A percentile compares a stretch with the other conserved stretches of the same genome.
Conservation (phyloP, 2,113 vertebrate genomes). For the Hippocampus barbouri region DNA sequence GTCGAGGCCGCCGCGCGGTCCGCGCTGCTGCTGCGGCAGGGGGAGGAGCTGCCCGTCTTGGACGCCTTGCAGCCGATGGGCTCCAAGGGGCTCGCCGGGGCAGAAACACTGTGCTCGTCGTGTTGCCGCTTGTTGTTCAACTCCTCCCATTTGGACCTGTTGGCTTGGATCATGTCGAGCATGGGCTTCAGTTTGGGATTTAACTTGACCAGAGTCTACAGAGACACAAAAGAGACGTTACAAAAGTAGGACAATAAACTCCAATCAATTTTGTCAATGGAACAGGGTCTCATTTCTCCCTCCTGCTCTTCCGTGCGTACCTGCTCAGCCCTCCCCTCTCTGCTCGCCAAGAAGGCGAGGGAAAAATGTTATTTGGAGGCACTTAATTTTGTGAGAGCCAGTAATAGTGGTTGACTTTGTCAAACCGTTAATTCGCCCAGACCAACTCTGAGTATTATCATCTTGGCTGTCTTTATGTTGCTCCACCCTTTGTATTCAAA, state of each 20-base stretch:
- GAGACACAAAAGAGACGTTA: slow-evolving; percentile 4
- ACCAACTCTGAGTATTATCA: too few relatives aligned
- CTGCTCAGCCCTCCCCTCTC: too few relatives aligned
- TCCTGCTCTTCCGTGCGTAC: too few relatives aligned
- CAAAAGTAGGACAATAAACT: not conserved
- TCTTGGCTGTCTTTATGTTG: too few relatives aligned
- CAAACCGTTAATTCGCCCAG: too few relatives aligned
- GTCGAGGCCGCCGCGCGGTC: slow-evolving; percentile 27
- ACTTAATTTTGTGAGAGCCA: too few relatives aligned
- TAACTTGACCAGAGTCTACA: slow-evolving; percentile 87
- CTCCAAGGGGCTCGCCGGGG: slow-evolving; percentile 41
- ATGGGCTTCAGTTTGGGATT: slow-evolving; percentile 93
- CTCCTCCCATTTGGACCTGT: slow-evolving; percentile 91
- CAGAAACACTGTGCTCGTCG: slow-evolving; percentile 56
- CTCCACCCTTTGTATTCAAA: too few relatives aligned
- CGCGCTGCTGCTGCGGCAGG: slow-evolving; percentile 40
- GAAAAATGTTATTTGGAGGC: too few relatives aligned
- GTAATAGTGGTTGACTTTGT: too few relatives aligned
- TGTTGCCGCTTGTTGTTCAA: slow-evolving; percentile 80
- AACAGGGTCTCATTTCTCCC: too few relatives aligned
- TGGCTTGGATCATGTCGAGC: slow-evolving; percentile 85
- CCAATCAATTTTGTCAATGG: too few relatives aligned
- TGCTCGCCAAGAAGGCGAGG: too few relatives aligned
- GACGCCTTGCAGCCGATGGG: slow-evolving; percentile 30
- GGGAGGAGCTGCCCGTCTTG: slow-evolving; percentile 37